phyloP scores from a whole-genome alignment of 2,888 invertebrate genomes.

The Drosophila atripex region DNA sequence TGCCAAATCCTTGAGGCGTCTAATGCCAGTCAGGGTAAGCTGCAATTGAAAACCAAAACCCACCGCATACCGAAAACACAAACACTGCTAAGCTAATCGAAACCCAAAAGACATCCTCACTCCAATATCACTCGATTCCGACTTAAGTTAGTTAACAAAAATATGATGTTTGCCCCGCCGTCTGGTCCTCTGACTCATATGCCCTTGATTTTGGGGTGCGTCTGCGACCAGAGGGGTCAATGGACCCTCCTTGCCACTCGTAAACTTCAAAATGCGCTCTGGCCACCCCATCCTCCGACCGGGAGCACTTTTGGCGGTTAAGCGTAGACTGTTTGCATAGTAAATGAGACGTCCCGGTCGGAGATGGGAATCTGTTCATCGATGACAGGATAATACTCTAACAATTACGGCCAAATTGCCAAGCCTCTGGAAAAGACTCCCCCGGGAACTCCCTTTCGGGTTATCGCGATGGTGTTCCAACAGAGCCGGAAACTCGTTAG shows the following conservation, averaged over 20 bases:
- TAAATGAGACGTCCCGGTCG: conserved; percentile 28
- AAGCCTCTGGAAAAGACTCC: conserved; percentile 35
- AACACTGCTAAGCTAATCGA: conserved; percentile 38
- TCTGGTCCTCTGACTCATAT: conserved; percentile 64
- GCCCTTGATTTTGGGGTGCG: conserved; percentile 64
- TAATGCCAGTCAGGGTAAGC: conserved; percentile 83
- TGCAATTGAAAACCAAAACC: conserved; percentile 57
- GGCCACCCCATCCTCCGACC: neutral
- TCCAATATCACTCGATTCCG: conserved; percentile 23
- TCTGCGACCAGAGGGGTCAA: conserved; percentile 55
- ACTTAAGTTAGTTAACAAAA: conserved; percentile 63
- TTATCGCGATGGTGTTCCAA: conserved; percentile 36
- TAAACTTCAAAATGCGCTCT: neutral
- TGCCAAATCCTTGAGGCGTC: conserved; percentile 78
- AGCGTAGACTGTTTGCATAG: conserved; percentile 41
- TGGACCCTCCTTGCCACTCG: conserved; percentile 33
- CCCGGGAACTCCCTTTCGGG: conserved; percentile 17
- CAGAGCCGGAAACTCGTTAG: conserved; percentile 43
- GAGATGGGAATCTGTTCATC: conserved; percentile 37
- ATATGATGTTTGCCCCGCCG: conserved; percentile 70
- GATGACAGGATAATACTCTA: conserved; percentile 49
- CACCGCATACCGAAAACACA: conserved; percentile 24
- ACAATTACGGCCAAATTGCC: conserved; percentile 38
- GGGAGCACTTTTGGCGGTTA: conserved; percentile 24
- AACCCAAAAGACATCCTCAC: conserved; percentile 8